Evolutionary conservation across 1,140 invertebrate genomes (phyloP).

Genomic region (Dreissena polymorpha): DNA sequence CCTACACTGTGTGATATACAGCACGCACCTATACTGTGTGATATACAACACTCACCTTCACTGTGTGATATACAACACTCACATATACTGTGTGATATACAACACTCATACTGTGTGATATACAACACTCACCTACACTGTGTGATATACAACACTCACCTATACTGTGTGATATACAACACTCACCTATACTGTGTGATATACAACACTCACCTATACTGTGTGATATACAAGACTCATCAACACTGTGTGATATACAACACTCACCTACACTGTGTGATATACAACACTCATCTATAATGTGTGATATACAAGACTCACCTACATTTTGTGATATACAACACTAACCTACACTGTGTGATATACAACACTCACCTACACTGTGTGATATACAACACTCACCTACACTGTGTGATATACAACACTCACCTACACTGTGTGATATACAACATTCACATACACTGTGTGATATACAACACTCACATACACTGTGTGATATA

Average conservation of each 20-base stretch:
- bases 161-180: neutral
- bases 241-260: neutral
- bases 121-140: too few relatives aligned
- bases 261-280: conserved; percentile 13
- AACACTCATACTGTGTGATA: too few relatives aligned
- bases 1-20: conserved; percentile 22
- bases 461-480: neutral
- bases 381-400: neutral
- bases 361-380: neutral
- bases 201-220: neutral
- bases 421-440: conserved; percentile 9
- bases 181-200: too few relatives aligned
- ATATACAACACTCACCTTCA: neutral
- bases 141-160: neutral
- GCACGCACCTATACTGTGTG: too few relatives aligned
- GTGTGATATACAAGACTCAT: too few relatives aligned
- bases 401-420: neutral
- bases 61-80: too few relatives aligned
- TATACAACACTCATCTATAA: too few relatives aligned
- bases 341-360: too few relatives aligned
- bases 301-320: neutral
- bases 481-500: too few relatives aligned
- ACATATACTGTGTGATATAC: neutral
- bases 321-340: too few relatives aligned
- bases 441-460: too few relatives aligned